Evolutionary conservation across 2,888 invertebrate genomes (phyloP).

Genomic region (Dilophus febrilis): DNA sequence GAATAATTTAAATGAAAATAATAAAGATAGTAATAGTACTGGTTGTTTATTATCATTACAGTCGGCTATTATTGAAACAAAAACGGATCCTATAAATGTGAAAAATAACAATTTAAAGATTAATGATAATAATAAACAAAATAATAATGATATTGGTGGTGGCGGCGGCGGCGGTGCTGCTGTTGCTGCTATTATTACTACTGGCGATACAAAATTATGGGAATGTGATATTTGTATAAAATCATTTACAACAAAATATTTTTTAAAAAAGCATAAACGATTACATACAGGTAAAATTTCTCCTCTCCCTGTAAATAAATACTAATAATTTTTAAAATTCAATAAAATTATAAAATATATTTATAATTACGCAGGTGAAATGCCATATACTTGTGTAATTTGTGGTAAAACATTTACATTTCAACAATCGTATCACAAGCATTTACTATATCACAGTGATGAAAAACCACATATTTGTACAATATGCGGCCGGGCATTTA

Average conservation of each 20-base stretch:
- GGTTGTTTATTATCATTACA: too few relatives aligned
- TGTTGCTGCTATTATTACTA: slow-evolving; percentile 3
- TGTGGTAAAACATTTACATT: slow-evolving; percentile 78
- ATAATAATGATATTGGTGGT: too few relatives aligned
- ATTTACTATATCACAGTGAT: slow-evolving; percentile 70
- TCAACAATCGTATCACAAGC: slow-evolving; percentile 80
- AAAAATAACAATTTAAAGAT: slow-evolving; percentile 12
- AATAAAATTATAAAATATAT: slow-evolving; percentile 33
- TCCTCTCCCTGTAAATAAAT: too few relatives aligned
- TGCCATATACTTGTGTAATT: slow-evolving; percentile 66
- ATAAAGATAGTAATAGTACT: too few relatives aligned
- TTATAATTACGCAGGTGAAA: slow-evolving; percentile 49
- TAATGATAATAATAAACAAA: not conserved
- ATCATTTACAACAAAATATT: slow-evolving; percentile 77
- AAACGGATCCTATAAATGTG: too few relatives aligned
- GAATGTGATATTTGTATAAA: slow-evolving; percentile 72
- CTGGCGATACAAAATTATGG: slow-evolving; percentile 46
- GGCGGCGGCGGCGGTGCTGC: too few relatives aligned
- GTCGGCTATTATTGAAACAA: too few relatives aligned
- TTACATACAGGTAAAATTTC: slow-evolving; percentile 52
- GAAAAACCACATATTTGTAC: slow-evolving; percentile 63
- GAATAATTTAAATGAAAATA: too few relatives aligned
- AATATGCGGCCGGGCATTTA: slow-evolving; percentile 67
- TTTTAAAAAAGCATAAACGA: slow-evolving; percentile 73
- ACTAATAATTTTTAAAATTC: too few relatives aligned